Percentiles rank a stretch among this genome's conserved stretches.
These are phyloP conservation scores for Carduelis carduelis DNA, from an alignment of 2,797 vertebrate genomes.

Conservation along the genomic window DNA sequence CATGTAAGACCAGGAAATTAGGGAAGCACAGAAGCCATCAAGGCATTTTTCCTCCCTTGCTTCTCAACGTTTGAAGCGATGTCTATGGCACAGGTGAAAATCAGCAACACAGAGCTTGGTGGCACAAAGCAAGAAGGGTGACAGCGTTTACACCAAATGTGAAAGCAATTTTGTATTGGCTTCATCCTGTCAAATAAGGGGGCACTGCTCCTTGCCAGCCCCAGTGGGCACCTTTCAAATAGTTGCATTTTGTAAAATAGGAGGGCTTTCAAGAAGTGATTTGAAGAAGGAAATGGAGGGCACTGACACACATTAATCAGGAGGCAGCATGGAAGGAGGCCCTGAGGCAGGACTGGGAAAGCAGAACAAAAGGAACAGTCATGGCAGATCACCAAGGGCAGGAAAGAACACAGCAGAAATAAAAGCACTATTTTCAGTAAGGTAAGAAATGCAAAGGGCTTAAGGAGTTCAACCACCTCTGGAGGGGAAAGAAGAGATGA, in stretches of 20 bases:
- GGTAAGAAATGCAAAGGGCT: not conserved
- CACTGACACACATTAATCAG: conserved; percentile 64
- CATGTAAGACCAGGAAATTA: not conserved
- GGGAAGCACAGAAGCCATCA: not conserved
- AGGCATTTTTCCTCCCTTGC: not conserved
- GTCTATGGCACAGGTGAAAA: not conserved
- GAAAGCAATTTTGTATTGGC: not conserved
- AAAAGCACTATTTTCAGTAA: conserved; percentile 20
- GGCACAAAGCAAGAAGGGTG: not conserved
- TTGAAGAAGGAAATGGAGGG: conserved; percentile 63
- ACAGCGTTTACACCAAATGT: not conserved
- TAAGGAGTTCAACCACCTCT: not conserved
- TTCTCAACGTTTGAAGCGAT: fast-evolving
- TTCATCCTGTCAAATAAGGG: not conserved
- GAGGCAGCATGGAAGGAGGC: conserved; percentile 18
- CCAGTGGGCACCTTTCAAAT: not conserved
- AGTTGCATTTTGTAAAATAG: conserved; percentile 21
- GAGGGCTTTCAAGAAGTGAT: conserved; percentile 43
- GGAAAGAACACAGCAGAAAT: conserved; percentile 14
- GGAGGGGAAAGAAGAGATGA: not conserved
- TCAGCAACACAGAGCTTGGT: not conserved
- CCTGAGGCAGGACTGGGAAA: not conserved
- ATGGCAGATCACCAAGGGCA: conserved; percentile 24
- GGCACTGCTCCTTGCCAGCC: not conserved
- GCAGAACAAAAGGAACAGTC: conserved; percentile 59